Evolutionary conservation across 2,113 vertebrate genomes (phyloP), one percentile per base, ranked within the genome.

Genomic region (Sclerurus mexicanus): DNA sequence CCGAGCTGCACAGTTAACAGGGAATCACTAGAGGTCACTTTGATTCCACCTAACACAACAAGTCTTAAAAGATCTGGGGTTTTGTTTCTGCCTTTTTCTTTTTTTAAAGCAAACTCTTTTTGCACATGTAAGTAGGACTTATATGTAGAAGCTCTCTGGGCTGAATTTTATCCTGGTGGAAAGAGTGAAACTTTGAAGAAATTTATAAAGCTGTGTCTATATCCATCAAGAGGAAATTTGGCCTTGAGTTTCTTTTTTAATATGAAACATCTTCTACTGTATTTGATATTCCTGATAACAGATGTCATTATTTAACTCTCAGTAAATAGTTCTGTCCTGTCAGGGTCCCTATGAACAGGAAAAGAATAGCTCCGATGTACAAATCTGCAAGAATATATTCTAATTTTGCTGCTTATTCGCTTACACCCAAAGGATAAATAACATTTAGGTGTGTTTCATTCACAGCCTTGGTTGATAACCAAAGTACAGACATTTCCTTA

Each of bases 11-110:
- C 0, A 25, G 49, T 37, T 95, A 53, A 9, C 7, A 3, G 63
- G 25, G 50, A 88, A 88, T 96, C 98, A 96, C 97, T 97, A 98
- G 98, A 96, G 97, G 97, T 97, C 97, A 96, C 97, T 78, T 95
- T 58, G 46, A 89, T 96, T 96, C 97, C 97, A 96, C 72, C 60
- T 74, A 91, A 90, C 78, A 39, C 63, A 94, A 37, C 40, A 21
- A 66, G 83, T 75, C 53, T 88, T 49, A 16, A 14, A 63, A 31
- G 46, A 17, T 47, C 44, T 73, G 73, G 19, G 31, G 11, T 3
- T 31, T 85, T 67, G 16, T 22, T 68, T 55, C 58, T 68, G 37
- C 28, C 42, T 10, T 55, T 68, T 33, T 55, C 18, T 42, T 31
- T 55, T 46, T 56, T 9, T 20, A 87, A 94, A 55, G 30, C 24